These are phyloP conservation scores for Otolemur garnettii DNA, from an alignment of 2,113 vertebrate species.

Conservation along the genomic window DNA sequence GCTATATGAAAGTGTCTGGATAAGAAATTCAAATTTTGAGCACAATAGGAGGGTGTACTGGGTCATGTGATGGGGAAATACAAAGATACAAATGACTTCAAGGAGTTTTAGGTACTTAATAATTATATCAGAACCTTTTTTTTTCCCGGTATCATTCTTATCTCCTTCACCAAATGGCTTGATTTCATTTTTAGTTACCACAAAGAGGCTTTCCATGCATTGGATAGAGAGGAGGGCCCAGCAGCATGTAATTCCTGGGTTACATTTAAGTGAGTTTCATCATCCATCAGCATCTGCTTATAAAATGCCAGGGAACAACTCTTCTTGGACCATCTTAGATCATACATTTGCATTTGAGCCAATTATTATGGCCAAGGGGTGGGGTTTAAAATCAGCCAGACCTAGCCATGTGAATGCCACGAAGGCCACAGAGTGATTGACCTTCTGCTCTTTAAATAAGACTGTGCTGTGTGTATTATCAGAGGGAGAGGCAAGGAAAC, in stretches of 20 bases:
- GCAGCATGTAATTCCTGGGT: not conserved
- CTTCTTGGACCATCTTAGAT: not conserved
- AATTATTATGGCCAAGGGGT: not conserved
- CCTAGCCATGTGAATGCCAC: not conserved
- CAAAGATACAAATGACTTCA: not conserved
- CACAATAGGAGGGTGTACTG: constrained; percentile 42
- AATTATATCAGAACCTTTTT: not conserved
- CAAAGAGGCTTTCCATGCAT: not conserved
- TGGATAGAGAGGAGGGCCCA: not conserved
- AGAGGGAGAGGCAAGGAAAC: not conserved
- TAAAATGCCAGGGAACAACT: not conserved
- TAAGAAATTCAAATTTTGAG: not conserved
- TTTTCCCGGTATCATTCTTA: not conserved
- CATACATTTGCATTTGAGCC: not conserved
- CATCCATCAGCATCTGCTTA: not conserved
- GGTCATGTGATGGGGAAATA: not conserved
- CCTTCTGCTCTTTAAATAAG: not conserved
- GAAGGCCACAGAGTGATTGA: not conserved
- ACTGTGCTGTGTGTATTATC: not conserved
- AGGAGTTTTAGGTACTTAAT: not conserved
- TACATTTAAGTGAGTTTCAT: not conserved
- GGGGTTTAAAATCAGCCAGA: not conserved
- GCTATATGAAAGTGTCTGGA: not conserved
- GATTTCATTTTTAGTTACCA: not conserved
- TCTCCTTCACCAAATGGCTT: not conserved